phyloP scores from a whole-genome alignment of 2,113 vertebrate genomes.

The Crotophaga sulcirostris region DNA sequence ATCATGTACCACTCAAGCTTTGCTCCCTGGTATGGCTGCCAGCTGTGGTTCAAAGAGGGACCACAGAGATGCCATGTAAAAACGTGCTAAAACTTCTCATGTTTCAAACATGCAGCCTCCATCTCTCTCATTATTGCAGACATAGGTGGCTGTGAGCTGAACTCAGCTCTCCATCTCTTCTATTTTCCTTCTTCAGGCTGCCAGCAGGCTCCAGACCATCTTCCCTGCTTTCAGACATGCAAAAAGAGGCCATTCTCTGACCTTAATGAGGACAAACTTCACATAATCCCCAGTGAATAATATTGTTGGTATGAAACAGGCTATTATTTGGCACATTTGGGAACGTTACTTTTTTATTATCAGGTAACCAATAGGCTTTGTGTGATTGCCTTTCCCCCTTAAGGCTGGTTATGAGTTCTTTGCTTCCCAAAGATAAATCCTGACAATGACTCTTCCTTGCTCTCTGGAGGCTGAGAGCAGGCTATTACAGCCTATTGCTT shows the following conservation, averaged over 20 bases:
- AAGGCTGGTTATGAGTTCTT: slow-evolving; percentile 46
- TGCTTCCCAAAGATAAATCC: slow-evolving; percentile 63
- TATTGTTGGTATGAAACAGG: slow-evolving; percentile 41
- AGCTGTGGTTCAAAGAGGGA: background rate
- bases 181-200: slow-evolving; percentile 14
- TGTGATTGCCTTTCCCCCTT: slow-evolving; percentile 19
- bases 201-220: background rate
- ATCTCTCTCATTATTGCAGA: background rate
- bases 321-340: slow-evolving; percentile 50
- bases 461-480: slow-evolving; percentile 44
- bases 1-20: background rate
- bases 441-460: slow-evolving; percentile 40
- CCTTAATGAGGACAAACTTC: slow-evolving; percentile 63
- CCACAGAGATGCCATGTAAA: background rate
- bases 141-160: background rate
- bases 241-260: slow-evolving; percentile 56
- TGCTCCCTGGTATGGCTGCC: background rate
- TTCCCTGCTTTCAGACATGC: slow-evolving; percentile 19
- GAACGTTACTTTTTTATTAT: slow-evolving; percentile 28
- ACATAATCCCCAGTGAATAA: slow-evolving; percentile 45
- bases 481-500: slow-evolving; percentile 53
- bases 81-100: background rate
- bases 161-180: background rate
- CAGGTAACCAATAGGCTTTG: slow-evolving; percentile 39
- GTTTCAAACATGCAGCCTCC: background rate